Evolutionary conservation across 2,888 invertebrate species (phyloP).

Genomic region (Lingula anatina): DNA sequence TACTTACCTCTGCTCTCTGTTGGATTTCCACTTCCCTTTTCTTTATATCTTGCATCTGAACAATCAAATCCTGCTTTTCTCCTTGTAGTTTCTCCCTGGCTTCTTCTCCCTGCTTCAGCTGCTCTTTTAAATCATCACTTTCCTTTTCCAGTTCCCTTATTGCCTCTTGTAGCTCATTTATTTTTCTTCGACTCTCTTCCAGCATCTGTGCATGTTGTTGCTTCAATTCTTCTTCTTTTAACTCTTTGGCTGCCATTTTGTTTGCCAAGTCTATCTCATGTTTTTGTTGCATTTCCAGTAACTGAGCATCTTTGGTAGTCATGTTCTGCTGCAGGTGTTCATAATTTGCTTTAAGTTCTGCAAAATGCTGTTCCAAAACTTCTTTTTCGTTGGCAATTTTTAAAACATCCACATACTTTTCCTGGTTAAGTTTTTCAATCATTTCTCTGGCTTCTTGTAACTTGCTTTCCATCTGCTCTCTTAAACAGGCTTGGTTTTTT

Average conservation of each 20-base stretch:
- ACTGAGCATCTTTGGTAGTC: too few relatives aligned
- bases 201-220: not conserved
- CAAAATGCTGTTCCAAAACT: conserved; percentile 3
- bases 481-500: not conserved
- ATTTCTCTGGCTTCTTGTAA: not conserved
- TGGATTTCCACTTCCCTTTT: conserved; percentile 6
- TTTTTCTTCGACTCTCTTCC: not conserved
- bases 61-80: not conserved
- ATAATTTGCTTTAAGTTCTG: conserved; percentile 5
- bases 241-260: too few relatives aligned
- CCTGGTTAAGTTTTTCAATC: conserved; percentile 1
- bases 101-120: conserved; percentile 2
- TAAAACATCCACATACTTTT: not conserved
- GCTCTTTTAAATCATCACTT: conserved; percentile 5
- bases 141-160: conserved; percentile 6
- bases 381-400: not conserved
- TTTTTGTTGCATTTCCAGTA: too few relatives aligned
- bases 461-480: not conserved
- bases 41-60: conserved; percentile 3
- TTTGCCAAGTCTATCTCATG: too few relatives aligned
- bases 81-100: not conserved
- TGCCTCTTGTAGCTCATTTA: conserved; percentile 5
- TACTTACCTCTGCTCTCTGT: conserved; percentile 3
- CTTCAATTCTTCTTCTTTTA: not conserved
- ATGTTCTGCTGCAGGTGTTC: too few relatives aligned